Conservation (phyloP, 2,113 vertebrate genomes). For the Melanocharis versteri region DNA sequence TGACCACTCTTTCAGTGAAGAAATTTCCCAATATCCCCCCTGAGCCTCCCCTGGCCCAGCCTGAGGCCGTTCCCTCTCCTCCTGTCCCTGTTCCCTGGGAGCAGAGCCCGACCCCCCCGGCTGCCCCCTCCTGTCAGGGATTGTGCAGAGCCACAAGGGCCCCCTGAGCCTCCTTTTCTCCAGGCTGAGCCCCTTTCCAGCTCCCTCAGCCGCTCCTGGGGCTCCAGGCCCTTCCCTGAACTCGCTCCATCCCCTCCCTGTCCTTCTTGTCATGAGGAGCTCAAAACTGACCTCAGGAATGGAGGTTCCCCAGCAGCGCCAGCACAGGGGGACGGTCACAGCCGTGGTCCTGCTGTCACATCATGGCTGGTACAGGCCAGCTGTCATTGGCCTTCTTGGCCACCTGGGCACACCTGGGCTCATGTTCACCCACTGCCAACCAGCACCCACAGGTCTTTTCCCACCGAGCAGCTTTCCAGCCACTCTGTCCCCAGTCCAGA, state of each 20-base stretch:
- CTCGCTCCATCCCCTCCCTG: fast-evolving
- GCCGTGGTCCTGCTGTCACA: not conserved
- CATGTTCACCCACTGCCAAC: not conserved
- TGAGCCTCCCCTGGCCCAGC: not conserved
- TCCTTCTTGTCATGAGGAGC: fast-evolving
- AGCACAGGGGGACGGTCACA: not conserved
- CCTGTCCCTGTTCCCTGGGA: not conserved
- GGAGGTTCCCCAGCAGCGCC: not conserved
- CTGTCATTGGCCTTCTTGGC: not conserved
- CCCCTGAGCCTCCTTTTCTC: not conserved
- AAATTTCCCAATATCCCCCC: not conserved
- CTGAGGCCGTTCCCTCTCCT: not conserved
- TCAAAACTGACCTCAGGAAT: fast-evolving
- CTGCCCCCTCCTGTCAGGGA: not conserved
- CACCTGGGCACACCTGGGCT: not conserved
- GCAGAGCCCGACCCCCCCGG: not conserved
- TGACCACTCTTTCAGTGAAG: not conserved
- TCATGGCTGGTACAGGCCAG: not conserved
- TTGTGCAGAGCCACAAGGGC: not conserved
- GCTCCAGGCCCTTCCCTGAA: fast-evolving
- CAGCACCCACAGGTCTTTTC: not conserved
- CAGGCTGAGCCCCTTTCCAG: not conserved
- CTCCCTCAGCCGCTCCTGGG: not conserved
- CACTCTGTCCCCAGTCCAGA: not conserved
- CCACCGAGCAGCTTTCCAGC: not conserved